Evolutionary conservation across 2,797 vertebrate species (phyloP), one percentile per base, ranked within the genome.

Genomic region (Spondyliosoma cantharus): DNA sequence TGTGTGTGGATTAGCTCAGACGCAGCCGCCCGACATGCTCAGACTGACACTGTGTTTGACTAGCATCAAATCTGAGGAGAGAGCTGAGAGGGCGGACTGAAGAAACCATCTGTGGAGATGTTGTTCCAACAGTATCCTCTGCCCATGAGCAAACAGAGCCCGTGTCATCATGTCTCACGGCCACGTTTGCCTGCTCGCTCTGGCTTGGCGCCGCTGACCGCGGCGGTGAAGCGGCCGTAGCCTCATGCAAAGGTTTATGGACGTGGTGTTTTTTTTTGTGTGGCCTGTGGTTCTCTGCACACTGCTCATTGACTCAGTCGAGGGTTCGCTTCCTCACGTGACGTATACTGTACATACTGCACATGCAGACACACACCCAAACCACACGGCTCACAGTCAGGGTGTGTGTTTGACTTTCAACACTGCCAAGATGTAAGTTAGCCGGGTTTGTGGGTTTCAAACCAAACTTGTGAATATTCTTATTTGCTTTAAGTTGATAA

Each of bases 221-320:
- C 70, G 14, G 85, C 5, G 67, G 65, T 74, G 69, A 63, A 29
- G 61, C 45, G 5, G 76, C 12, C 3, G 71, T 32, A 13, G 60
- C 61, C 32, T 76, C 50, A 2, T 57, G 72, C 62, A 60, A 32
- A 17, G 37, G 29, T 83, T 84, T 54, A 83, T 73, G 61, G 70
- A 71, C 71, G 2, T 46, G 69, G 19, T 81, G 84, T 58, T 65
- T 72, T 66, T 66, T 32, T 75, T 49, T 71, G 73, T 83, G 83
- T 81, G 83, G 85, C 56, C 42, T 83, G 87, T 78, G 90, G 91
- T 86, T 84, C 59, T 16, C 48, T 54, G 57, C 25, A 57, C 43
- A 32, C 78, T 73, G 78, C 68, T 73, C 13, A 70, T 46, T 78
- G 83, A 70, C 74, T 71, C 61, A 4, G 15, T 24, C 66, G 2